Evolutionary conservation across 2,888 invertebrate species (phyloP), one percentile per base, ranked within the genome.

Genomic region (Bellardia pandia): DNA sequence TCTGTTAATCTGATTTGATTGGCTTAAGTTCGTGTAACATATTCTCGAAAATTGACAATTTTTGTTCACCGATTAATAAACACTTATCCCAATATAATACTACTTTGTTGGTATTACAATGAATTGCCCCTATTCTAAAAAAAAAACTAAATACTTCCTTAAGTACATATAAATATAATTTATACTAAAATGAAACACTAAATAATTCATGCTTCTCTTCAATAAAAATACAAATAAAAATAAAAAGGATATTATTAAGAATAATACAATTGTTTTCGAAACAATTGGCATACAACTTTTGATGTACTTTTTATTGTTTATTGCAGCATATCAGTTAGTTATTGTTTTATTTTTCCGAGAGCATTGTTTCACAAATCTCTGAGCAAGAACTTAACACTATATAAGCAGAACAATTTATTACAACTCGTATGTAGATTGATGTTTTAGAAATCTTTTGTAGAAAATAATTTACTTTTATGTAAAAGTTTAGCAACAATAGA

Each of bases 231-330:
- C 23, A 45, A 45, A 7, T 7, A 13, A 45, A 45, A 45, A 45
- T 45, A 9, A 45, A 23, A 11, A 9, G 23, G 14, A 60, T 8
- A 45, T 1, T 37, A 48, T 16, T 16, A 33, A 40, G 8, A 48
- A 23, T 71, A 71, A 14, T n/a, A 51, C n/a, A 60, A 14, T 60
- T 60, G 48, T 60, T 77, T 86, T 78, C 62, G 23, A 75, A 79
- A 23, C 75, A 83, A 83, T 83, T 79, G 48, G 64, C 51, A 69
- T 69, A 30, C 74, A 75, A 69, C 75, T 75, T 37, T 71, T 60
- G 68, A 83, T 86, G 53, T 64, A 58, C 75, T 79, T 6, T 56
- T 37, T 37, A 45, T 11, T 13, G 2, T 75, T 33, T 51, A 60
- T 16, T 53, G 48, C 0, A 74, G 66, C 33, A 80, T 64, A 33